Evolutionary conservation across 1,140 invertebrate species (phyloP).

Genomic region (Trialeurodes vaporariorum): DNA sequence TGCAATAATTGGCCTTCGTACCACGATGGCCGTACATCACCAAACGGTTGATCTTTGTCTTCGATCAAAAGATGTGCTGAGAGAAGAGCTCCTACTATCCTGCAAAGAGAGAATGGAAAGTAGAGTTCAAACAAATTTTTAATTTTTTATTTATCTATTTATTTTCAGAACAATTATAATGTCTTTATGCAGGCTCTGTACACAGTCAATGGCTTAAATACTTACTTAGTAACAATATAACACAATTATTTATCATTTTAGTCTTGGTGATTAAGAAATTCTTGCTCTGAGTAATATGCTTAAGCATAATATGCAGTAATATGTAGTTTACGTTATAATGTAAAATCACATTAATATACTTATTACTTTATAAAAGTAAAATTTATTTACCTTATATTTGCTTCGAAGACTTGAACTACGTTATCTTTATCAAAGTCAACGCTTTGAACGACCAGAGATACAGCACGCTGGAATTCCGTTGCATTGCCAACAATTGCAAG

Average conservation of each 20-base stretch:
- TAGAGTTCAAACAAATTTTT: conserved; percentile 6
- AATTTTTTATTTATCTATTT: conserved; percentile 1
- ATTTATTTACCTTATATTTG: conserved; percentile 76
- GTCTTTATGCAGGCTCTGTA: too few relatives aligned
- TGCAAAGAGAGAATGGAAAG: conserved; percentile 26
- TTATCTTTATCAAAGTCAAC: conserved; percentile 89
- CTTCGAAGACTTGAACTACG: conserved; percentile 99
- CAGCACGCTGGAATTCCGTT: conserved; percentile 83
- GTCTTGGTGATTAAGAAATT: too few relatives aligned
- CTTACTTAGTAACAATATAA: too few relatives aligned
- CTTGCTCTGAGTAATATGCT: too few relatives aligned
- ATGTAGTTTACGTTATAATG: too few relatives aligned
- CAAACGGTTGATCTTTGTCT: conserved; percentile 45
- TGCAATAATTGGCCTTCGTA: conserved; percentile 75
- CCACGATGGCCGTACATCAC: conserved; percentile 40
- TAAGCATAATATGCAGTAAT: too few relatives aligned
- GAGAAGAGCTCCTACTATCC: conserved; percentile 49
- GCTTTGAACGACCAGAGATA: conserved; percentile 62
- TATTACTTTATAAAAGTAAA: too few relatives aligned
- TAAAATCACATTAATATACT: too few relatives aligned
- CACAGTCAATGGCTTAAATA: conserved; percentile 45
- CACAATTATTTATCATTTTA: too few relatives aligned
- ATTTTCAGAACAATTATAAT: too few relatives aligned
- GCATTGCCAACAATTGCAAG: conserved; percentile 90
- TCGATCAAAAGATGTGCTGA: conserved; percentile 55